Percentiles rank a stretch among this genome's conserved stretches.
Evolutionary conservation across 2,113 vertebrate genomes (phyloP).

Genomic region (Lanius collurio): DNA sequence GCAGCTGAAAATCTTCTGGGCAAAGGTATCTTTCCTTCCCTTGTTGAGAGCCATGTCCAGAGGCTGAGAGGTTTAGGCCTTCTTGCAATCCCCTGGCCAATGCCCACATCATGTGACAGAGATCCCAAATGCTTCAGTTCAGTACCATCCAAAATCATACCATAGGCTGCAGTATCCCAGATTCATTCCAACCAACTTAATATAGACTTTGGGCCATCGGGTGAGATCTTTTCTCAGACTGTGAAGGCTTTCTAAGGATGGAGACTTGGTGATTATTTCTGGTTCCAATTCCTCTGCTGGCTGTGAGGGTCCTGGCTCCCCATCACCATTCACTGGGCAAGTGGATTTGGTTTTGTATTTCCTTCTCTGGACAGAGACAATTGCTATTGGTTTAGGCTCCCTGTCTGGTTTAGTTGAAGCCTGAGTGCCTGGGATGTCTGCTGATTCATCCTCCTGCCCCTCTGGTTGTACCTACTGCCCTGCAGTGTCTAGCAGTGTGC

Average conservation of each 20-base stretch:
- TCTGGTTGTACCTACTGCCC: not conserved
- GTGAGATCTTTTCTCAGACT: not conserved
- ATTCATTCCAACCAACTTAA: not conserved
- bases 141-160: not conserved
- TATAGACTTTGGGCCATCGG: not conserved
- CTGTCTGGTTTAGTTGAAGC: not conserved
- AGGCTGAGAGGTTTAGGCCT: not conserved
- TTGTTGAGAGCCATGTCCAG: not conserved
- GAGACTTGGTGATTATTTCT: not conserved
- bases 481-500: not conserved
- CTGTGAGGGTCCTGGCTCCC: not conserved
- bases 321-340: not conserved
- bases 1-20: not conserved
- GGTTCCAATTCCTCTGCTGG: not conserved
- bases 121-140: not conserved
- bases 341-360: not conserved
- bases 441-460: not conserved
- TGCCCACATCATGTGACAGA: not conserved
- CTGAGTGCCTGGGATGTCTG: not conserved
- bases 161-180: not conserved
- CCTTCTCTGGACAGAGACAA: not conserved
- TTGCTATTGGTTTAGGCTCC: not conserved
- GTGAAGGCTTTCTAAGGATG: accelerated
- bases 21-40: not conserved
- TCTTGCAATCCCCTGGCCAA: not conserved